Evolutionary conservation across 92 coral and sea anemone species (phyloP).

Genomic region (Palythoa heliodiscus): DNA sequence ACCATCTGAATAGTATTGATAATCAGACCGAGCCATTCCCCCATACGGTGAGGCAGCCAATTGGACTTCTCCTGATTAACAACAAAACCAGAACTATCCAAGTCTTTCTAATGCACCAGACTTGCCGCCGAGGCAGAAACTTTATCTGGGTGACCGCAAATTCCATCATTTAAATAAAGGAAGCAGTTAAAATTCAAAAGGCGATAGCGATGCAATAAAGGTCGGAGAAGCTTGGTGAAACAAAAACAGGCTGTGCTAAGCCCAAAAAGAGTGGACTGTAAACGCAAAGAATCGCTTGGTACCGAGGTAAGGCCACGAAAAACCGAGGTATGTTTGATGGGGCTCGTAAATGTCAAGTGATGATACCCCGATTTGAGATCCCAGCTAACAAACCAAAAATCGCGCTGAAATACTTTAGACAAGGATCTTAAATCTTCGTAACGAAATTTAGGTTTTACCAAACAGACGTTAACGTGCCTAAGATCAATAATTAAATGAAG

Average conservation of each 20-base stretch:
- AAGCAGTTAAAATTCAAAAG: constrained; percentile 8
- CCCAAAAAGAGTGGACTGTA: too few relatives aligned
- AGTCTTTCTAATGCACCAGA: neutral
- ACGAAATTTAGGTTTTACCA: neutral
- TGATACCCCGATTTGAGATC: neutral
- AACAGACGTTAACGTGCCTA: constrained; percentile 5
- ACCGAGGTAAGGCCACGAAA: constrained; percentile 9
- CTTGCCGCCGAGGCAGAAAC: neutral
- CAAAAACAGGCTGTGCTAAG: too few relatives aligned
- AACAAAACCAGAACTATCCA: neutral
- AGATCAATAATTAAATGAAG: neutral
- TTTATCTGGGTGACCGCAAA: too few relatives aligned
- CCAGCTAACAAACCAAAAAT: neutral
- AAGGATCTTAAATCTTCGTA: neutral
- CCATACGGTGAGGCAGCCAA: constrained; percentile 12
- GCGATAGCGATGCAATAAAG: too few relatives aligned
- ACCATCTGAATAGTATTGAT: constrained; percentile 11
- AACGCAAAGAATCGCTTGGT: neutral
- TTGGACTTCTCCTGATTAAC: constrained; percentile 11
- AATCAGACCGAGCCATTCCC: neutral
- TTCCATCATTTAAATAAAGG: neutral
- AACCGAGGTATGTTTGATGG: neutral
- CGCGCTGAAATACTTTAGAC: neutral
- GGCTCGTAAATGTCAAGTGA: too few relatives aligned
- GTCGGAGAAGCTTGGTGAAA: too few relatives aligned